Evolutionary conservation across 35 echinoderm and acorn worm genomes (phyloP).

Genomic region (Nesometra sesokonis): DNA sequence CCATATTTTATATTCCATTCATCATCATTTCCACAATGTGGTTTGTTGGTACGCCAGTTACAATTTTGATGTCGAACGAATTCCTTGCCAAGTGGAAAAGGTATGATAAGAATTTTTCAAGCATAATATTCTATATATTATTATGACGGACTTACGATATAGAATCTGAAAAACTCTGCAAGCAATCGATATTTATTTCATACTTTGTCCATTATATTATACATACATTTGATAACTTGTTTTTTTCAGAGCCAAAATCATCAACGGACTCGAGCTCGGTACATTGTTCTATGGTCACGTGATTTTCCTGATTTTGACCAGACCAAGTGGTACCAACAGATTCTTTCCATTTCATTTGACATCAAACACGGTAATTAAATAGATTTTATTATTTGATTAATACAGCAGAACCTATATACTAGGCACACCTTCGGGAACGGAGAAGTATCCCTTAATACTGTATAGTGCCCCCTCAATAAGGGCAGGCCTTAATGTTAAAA

Average conservation of each 20-base stretch:
- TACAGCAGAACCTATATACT: too few species aligned
- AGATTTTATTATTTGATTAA: too few species aligned
- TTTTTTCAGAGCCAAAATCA: constrained; percentile 21
- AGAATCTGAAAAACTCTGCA: too few species aligned
- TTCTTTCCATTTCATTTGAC: constrained; percentile 29
- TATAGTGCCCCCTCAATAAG: too few species aligned
- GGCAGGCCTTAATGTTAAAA: too few species aligned
- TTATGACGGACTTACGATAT: too few species aligned
- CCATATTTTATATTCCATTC: constrained; percentile 12
- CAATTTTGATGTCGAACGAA: constrained; percentile 18
- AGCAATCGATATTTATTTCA: too few species aligned
- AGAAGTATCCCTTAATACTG: too few species aligned
- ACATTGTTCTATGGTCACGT: constrained; percentile 26
- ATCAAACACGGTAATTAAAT: constrained; percentile 12
- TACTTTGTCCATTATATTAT: too few species aligned
- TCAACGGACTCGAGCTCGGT: constrained; percentile 6
- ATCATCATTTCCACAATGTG: background rate
- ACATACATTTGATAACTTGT: background rate
- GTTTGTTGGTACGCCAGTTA: constrained; percentile 21
- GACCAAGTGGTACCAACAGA: constrained; percentile 4
- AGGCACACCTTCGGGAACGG: too few species aligned
- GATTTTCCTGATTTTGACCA: constrained; percentile 14
- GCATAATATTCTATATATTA: too few species aligned
- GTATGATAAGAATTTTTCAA: background rate
- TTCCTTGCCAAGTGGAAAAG: constrained; percentile 10